Base-by-base conservation (phyloP, 2,113 vertebrate species). In the Pipra filicauda region DNA sequence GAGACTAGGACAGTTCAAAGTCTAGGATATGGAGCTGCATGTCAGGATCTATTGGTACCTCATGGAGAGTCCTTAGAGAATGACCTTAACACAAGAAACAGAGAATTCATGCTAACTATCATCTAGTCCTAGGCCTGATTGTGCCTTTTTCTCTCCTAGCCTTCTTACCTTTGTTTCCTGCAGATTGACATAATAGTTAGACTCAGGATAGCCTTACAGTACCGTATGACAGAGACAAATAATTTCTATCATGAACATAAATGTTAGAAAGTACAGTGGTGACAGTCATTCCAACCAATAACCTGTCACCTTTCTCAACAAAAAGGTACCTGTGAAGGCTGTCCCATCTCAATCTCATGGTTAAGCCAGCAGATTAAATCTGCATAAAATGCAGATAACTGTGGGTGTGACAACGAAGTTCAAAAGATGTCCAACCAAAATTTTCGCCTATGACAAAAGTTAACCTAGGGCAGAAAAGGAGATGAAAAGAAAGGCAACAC, bases 1-100 rank as follows among this genome's bases (percentile, higher is more conserved):
- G 43, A 77, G 18, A 39, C 72, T 70, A 44, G 64, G 58, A 91
- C 58, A 73, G 46, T 96, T 94, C 85, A 88, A 89, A 93, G 88
- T 83, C 67, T n/a, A 26, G 55, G 67, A 41, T 82, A 49, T 12
- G 28, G 74, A 89, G 24, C 17, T 80, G 30, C 30, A 7, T 80
- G 64, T 67, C 88, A 91, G 78, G 67, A 62, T 83, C 66, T 89
- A 8, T 67, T 37, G 66, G 49, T 39, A 75, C 18, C 46, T 84
- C 69, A 35, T 3, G 58, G 46, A 37, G 14, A 57, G 26, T 83
- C 85, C 74, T 82, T 65, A 81, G 86, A 91, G 59, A 78, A 84
- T 44, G 79, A 54, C 67, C 10, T 17, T 17, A 79, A n/a, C 54
- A 58, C 16, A 66, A 89, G 58, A 87, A 93, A 35, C 4, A 1